phyloP scores from a whole-genome alignment of 2,113 vertebrate species.

The Rhea americana region DNA sequence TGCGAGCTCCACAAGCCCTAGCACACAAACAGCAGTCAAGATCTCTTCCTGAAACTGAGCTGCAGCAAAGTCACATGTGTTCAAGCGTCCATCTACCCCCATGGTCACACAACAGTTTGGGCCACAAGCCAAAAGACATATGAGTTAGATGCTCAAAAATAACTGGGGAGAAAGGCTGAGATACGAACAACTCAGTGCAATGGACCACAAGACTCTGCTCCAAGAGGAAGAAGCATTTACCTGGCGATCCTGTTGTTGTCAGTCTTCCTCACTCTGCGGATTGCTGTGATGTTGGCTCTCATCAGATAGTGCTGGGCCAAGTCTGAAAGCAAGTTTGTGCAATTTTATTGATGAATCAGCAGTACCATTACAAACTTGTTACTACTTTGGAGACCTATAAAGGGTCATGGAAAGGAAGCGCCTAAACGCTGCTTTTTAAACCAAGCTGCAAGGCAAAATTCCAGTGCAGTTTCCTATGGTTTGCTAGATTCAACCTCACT shows the following conservation, averaged over 20 bases:
- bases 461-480: background rate
- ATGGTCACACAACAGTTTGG: too few species aligned
- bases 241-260: slow-evolving; percentile 97
- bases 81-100: too few species aligned
- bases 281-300: slow-evolving; percentile 92
- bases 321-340: slow-evolving; percentile 75
- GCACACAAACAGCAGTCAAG: rapidly evolving
- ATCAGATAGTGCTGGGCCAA: slow-evolving; percentile 96
- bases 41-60: background rate
- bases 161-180: too few species aligned
- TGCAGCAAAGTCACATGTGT: background rate
- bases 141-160: rapidly evolving
- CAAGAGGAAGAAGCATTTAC: slow-evolving; percentile 45
- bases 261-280: slow-evolving; percentile 92
- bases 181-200: rapidly evolving
- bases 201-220: rapidly evolving
- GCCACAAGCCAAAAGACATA: too few species aligned
- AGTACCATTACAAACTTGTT: rapidly evolving
- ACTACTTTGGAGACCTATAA: background rate
- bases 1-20: slow-evolving; percentile 95
- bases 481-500: background rate
- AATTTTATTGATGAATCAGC: background rate
- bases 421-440: background rate
- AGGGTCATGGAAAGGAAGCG: background rate
- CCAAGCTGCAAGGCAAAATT: rapidly evolving